phyloP scores from a whole-genome alignment of 2,113 vertebrate genomes.

The Rhinichthys klamathensis region DNA sequence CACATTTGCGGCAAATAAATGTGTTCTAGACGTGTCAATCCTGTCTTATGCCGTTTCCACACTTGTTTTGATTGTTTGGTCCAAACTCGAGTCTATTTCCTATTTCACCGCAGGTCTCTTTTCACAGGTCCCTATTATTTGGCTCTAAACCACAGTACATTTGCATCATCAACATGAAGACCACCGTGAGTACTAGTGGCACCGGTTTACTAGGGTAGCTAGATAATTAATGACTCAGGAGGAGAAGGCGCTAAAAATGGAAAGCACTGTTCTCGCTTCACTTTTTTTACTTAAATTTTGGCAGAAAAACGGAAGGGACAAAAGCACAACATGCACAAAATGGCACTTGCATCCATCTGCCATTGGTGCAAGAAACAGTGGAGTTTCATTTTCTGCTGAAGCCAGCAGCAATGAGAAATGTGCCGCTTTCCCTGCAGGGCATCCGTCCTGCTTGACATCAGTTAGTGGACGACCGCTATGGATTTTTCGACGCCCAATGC shows the following conservation, averaged over 20 bases:
- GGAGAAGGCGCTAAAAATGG: background rate
- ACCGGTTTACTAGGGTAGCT: background rate
- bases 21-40: background rate
- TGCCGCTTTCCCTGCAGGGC: background rate
- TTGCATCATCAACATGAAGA: background rate
- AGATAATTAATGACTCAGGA: background rate
- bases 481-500: too few relatives aligned
- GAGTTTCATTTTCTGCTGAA: background rate
- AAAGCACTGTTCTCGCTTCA: background rate
- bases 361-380: background rate
- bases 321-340: conserved; percentile 1
- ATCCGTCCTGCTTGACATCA: background rate
- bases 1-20: background rate
- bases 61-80: background rate
- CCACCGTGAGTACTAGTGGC: background rate
- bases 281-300: background rate
- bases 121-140: background rate
- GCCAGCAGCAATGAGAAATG: background rate
- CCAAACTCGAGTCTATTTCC: background rate
- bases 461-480: too few relatives aligned
- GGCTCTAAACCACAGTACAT: background rate
- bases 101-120: background rate
- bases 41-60: background rate
- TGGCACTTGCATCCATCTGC: background rate
- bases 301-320: background rate